Conservation (phyloP, 2,113 vertebrate genomes). For the Proteles cristata region DNA sequence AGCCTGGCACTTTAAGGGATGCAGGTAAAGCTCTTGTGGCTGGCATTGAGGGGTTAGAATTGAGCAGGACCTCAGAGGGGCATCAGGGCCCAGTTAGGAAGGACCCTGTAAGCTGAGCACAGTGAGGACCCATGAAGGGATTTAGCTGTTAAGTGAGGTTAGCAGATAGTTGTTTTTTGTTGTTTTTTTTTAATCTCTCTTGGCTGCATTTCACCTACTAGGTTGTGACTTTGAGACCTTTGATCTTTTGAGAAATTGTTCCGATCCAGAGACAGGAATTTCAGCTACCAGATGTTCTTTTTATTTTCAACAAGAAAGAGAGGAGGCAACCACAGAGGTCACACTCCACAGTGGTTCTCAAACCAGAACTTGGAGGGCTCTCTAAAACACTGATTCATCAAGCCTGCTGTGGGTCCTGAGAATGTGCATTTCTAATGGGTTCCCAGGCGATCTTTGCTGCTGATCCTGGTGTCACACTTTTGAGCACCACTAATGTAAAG, state of each 20-base stretch:
- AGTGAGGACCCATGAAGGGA: not conserved
- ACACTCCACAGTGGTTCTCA: not conserved
- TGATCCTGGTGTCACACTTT: not conserved
- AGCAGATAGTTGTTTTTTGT: not conserved
- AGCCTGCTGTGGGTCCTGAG: not conserved
- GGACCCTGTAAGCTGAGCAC: not conserved
- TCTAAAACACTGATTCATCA: not conserved
- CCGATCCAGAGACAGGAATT: not conserved
- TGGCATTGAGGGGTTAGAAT: not conserved
- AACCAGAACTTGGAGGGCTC: not conserved
- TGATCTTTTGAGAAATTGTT: conserved; percentile 61
- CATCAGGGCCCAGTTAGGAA: not conserved
- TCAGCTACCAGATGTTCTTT: conserved; percentile 25
- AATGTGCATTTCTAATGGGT: not conserved
- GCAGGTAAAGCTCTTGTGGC: not conserved
- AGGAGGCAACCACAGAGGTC: not conserved
- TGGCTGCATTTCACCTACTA: not conserved
- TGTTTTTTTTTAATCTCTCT: not conserved
- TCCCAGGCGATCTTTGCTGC: not conserved
- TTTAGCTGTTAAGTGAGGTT: not conserved
- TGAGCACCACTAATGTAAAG: not conserved
- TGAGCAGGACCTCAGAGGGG: not conserved
- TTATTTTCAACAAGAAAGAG: not conserved
- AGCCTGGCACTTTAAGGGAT: not conserved
- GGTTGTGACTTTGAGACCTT: conserved; percentile 17